phyloP scores from a whole-genome alignment of 2,797 vertebrate species.

The Danio aesculapii region DNA sequence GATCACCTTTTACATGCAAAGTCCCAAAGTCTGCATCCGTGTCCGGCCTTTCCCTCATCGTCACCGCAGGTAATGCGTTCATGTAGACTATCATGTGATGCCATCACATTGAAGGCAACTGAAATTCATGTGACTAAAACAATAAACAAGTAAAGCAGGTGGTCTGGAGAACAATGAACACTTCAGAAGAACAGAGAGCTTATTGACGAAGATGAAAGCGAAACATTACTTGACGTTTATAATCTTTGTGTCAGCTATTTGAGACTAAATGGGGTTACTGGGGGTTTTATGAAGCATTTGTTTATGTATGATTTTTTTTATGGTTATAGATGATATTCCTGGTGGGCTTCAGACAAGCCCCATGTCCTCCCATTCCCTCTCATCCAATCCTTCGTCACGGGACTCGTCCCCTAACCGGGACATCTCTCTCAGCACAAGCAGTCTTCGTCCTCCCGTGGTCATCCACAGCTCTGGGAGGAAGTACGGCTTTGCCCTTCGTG shows the following conservation, averaged over 20 bases:
- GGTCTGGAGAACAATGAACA: slow-evolving; percentile 30
- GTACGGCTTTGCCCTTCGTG: slow-evolving; percentile 92
- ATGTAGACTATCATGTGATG: slow-evolving; percentile 25
- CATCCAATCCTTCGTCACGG: slow-evolving; percentile 95
- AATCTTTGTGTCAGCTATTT: not conserved
- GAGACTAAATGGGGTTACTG: not conserved
- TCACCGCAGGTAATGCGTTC: slow-evolving; percentile 84
- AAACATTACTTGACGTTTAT: not conserved
- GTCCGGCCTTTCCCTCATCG: slow-evolving; percentile 93
- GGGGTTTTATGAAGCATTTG: not conserved
- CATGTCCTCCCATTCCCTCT: slow-evolving; percentile 91
- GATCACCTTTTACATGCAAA: slow-evolving; percentile 78
- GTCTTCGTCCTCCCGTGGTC: slow-evolving; percentile 89
- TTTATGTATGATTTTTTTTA: not conserved
- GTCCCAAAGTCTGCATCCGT: slow-evolving; percentile 95
- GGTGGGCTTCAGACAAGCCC: slow-evolving; percentile 87
- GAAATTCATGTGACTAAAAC: slow-evolving; percentile 39
- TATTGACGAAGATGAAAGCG: slow-evolving; percentile 2
- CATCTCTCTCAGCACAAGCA: slow-evolving; percentile 81
- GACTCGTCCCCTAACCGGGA: slow-evolving; percentile 96
- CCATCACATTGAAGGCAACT: slow-evolving; percentile 28
- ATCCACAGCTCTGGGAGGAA: slow-evolving; percentile 96
- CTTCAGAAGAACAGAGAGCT: slow-evolving; percentile 11
- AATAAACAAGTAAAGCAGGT: slow-evolving; percentile 37
- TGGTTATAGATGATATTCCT: slow-evolving; percentile 82